Evolutionary conservation across 2,888 invertebrate species (phyloP).

Genomic region (Oscheius sp.): DNA sequence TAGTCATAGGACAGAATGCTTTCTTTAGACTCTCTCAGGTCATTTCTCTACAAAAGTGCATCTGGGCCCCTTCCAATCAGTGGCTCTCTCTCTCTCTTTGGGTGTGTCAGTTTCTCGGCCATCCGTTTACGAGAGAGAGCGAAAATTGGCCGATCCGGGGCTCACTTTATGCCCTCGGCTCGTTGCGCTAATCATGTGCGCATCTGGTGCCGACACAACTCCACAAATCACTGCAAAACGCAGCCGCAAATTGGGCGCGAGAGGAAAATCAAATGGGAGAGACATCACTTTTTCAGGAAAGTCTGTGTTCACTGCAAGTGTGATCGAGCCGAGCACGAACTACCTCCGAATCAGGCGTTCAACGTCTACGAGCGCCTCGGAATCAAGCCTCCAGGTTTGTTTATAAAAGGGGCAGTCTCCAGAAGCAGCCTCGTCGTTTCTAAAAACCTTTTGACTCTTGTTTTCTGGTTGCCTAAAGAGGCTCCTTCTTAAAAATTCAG

Average conservation of each 20-base stretch:
- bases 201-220: slow-evolving; percentile 27
- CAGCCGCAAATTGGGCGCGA: slow-evolving; percentile 1
- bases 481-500: not conserved
- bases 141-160: slow-evolving; percentile 31
- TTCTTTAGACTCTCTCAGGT: not conserved
- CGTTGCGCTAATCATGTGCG: slow-evolving; percentile 34
- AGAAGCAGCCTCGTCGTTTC: not conserved
- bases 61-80: too few species aligned
- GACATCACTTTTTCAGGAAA: slow-evolving; percentile 61
- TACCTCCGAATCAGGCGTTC: slow-evolving; percentile 67
- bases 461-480: not conserved
- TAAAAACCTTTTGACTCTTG: not conserved
- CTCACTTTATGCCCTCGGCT: slow-evolving; percentile 32
- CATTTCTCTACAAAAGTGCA: too few species aligned
- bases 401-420: too few species aligned
- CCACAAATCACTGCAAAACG: slow-evolving; percentile 20
- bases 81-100: too few species aligned
- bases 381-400: slow-evolving; percentile 64
- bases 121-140: slow-evolving; percentile 33
- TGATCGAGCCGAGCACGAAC: slow-evolving; percentile 69
- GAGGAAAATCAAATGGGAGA: not conserved
- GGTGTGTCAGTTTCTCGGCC: slow-evolving; percentile 8
- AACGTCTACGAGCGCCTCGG: slow-evolving; percentile 71
- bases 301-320: slow-evolving; percentile 72
- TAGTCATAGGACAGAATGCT: not conserved